Percentiles rank a stretch among this genome's conserved stretches.
phyloP scores from a whole-genome alignment of 1,140 invertebrate species.

The Ceratitis capitata region DNA sequence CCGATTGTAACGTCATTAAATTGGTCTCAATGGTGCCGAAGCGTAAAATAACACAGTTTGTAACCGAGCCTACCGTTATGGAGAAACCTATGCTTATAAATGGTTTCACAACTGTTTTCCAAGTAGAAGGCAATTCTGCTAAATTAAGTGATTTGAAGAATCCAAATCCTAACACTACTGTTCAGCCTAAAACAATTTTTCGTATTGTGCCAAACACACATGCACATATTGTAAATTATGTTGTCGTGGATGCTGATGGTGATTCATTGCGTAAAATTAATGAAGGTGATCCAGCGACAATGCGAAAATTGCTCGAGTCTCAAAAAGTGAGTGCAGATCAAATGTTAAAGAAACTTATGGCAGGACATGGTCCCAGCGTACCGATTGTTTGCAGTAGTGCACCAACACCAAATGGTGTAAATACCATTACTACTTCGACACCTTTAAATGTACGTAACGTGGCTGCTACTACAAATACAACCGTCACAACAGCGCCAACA shows the following conservation, averaged over 20 bases:
- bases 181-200: slow-evolving; percentile 39
- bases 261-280: slow-evolving; percentile 44
- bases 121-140: slow-evolving; percentile 41
- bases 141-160: slow-evolving; percentile 42
- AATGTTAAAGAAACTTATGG: slow-evolving; percentile 44
- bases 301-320: slow-evolving; percentile 42
- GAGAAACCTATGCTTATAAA: slow-evolving; percentile 44
- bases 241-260: slow-evolving; percentile 43
- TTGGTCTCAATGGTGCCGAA: slow-evolving; percentile 42
- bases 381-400: not conserved
- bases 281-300: slow-evolving; percentile 45
- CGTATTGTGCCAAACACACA: slow-evolving; percentile 47
- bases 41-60: slow-evolving; percentile 42
- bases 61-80: slow-evolving; percentile 40
- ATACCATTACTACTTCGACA: not conserved
- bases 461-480: not conserved
- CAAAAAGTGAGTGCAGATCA: slow-evolving; percentile 44
- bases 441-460: not conserved
- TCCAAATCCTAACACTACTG: not conserved
- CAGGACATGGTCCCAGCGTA: slow-evolving; percentile 39
- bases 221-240: slow-evolving; percentile 45
- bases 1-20: slow-evolving; percentile 41
- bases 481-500: not conserved
- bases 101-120: slow-evolving; percentile 45
- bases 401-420: slow-evolving; percentile 3